A percentile compares a stretch with the other conserved stretches of the same genome.
Conservation (phyloP, 2,888 invertebrate genomes). For the Idaea biselata region DNA sequence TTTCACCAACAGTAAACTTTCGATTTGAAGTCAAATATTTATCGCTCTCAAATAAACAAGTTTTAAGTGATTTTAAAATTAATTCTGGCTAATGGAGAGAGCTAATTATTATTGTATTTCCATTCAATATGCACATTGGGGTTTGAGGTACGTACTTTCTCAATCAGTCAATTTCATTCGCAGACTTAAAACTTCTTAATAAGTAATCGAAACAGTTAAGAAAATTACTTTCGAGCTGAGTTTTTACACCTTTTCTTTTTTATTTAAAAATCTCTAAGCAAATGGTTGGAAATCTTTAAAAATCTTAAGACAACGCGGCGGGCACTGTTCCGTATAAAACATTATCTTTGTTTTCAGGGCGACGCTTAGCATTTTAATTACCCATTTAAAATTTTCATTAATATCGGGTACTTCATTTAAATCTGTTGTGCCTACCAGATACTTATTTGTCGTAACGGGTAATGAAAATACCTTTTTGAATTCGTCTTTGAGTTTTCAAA, state of each 20-base stretch:
- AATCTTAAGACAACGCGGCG: constrained; percentile 2
- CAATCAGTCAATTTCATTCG: neutral
- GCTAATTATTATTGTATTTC: neutral
- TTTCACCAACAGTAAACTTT: neutral
- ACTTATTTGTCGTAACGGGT: constrained; percentile 5
- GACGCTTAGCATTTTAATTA: constrained; percentile 26
- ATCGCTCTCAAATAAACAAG: neutral
- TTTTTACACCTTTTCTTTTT: neutral
- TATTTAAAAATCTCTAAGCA: neutral
- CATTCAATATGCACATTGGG: neutral
- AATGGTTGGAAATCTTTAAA: constrained; percentile 8
- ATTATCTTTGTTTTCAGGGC: constrained; percentile 19
- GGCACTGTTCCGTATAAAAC: constrained; percentile 11
- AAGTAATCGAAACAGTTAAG: neutral
- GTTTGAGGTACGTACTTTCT: neutral
- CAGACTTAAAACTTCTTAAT: neutral
- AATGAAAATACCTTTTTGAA: constrained; percentile 1
- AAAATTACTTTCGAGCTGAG: neutral
- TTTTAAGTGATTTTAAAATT: neutral
- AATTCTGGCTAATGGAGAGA: neutral
- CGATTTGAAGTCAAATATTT: neutral
- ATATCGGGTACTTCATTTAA: constrained; percentile 20
- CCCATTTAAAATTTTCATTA: constrained; percentile 25
- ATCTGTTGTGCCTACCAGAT: constrained; percentile 14
- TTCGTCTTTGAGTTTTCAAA: neutral